Evolutionary conservation across 2,888 invertebrate genomes (phyloP).

Genomic region (Pherbina coryleti): DNA sequence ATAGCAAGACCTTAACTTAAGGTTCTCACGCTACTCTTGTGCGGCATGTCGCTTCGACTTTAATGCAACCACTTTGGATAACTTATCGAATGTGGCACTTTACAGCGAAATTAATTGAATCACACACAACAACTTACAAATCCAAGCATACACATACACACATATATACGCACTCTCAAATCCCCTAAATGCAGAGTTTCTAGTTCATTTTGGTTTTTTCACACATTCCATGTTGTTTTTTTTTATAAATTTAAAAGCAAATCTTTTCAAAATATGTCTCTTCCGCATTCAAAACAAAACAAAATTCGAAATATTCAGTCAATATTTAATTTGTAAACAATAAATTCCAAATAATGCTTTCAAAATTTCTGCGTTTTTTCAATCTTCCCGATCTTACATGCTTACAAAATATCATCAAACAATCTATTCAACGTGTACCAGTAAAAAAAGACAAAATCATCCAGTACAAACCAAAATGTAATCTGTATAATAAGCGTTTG

Average conservation of each 20-base stretch:
- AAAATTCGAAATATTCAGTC: too few relatives aligned
- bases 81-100: constrained; percentile 35
- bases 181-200: not conserved
- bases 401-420: not conserved
- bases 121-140: too few relatives aligned
- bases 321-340: not conserved
- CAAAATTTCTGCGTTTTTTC: constrained; percentile 21
- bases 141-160: too few relatives aligned
- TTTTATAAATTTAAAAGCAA: not conserved
- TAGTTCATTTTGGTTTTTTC: too few relatives aligned
- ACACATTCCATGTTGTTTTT: not conserved
- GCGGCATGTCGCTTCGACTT: constrained; percentile 35
- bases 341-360: constrained; percentile 16
- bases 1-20: not conserved
- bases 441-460: not conserved
- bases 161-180: not conserved
- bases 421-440: not conserved
- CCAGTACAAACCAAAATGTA: not conserved
- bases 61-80: constrained; percentile 43
- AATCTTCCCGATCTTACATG: not conserved
- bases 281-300: too few relatives aligned
- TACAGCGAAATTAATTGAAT: constrained; percentile 19
- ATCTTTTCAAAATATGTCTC: too few relatives aligned
- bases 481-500: not conserved
- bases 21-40: constrained; percentile 35